A percentile compares a stretch with the other conserved stretches of the same genome.
Evolutionary conservation across 2,888 invertebrate genomes (phyloP).

Genomic region (Entomobrya proxima): DNA sequence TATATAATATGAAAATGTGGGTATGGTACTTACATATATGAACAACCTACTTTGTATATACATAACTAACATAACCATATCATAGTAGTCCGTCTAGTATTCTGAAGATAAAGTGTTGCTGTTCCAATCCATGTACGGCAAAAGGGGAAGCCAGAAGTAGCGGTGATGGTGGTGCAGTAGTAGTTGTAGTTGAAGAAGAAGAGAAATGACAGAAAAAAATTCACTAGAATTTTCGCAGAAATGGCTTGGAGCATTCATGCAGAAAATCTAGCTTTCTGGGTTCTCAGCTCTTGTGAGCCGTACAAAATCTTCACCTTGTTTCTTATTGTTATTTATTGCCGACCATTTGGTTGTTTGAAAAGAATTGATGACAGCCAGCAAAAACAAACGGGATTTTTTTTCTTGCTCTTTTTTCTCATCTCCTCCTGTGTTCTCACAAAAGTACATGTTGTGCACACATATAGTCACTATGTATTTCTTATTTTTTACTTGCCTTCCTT

Average conservation of each 20-base stretch:
- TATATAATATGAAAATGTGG: too few species aligned
- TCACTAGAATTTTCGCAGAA: conserved; percentile 61
- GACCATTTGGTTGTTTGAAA: conserved; percentile 69
- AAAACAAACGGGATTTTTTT: conserved; percentile 67
- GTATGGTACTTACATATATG: too few species aligned
- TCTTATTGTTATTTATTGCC: conserved; percentile 69
- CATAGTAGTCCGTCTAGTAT: not conserved
- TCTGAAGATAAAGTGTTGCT: not conserved
- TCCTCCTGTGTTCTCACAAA: not conserved
- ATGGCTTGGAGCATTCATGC: conserved; percentile 66
- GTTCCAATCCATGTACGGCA: not conserved
- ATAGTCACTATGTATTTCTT: not conserved
- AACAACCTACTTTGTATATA: too few species aligned
- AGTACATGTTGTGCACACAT: not conserved
- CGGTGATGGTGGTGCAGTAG: too few species aligned
- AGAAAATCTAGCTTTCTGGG: conserved; percentile 67
- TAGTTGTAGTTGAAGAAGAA: not conserved
- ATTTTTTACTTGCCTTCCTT: conserved; percentile 20
- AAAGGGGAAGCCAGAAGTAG: not conserved
- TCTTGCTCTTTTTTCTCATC: conserved; percentile 13
- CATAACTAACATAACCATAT: too few species aligned
- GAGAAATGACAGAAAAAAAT: conserved; percentile 63
- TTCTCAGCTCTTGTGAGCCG: conserved; percentile 64
- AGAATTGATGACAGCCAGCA: conserved; percentile 65
- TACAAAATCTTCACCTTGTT: conserved; percentile 67